A percentile compares a stretch with the other conserved stretches of the same genome.
phyloP scores from a whole-genome alignment of 1,140 invertebrate genomes.

The Achroia grisella region DNA sequence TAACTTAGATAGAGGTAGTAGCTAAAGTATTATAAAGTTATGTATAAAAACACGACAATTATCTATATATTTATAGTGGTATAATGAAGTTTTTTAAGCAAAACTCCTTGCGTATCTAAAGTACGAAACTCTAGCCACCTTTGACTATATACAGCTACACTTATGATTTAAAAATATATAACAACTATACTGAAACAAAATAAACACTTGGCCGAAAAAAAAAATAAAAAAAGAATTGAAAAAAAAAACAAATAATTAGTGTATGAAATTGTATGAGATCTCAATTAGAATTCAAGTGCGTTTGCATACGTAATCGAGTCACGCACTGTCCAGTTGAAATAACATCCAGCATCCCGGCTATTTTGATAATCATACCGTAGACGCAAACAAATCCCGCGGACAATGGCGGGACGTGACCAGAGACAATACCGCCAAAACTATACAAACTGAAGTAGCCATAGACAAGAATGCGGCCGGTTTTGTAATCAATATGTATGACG shows the following conservation, averaged over 20 bases:
- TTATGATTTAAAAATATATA: no score
- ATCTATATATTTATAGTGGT: no score
- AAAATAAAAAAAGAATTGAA: no score
- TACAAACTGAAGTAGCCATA: constrained; percentile 14
- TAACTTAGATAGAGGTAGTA: no score
- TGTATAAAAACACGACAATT: no score
- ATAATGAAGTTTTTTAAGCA: no score
- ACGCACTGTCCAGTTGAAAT: constrained; percentile 56
- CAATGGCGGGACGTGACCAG: constrained; percentile 30
- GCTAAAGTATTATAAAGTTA: no score
- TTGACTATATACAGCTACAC: no score
- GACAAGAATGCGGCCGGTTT: constrained; percentile 14
- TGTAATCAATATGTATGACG: constrained; percentile 2
- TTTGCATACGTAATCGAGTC: constrained; percentile 18
- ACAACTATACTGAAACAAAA: no score
- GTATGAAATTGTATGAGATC: constrained; percentile 12
- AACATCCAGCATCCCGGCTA: constrained; percentile 52
- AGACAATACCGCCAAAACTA: constrained; percentile 24
- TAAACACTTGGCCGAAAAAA: no score
- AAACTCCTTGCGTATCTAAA: no score
- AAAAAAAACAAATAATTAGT: constrained; percentile 3
- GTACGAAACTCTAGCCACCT: no score
- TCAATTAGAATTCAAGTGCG: constrained; percentile 37
- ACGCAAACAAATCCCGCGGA: constrained; percentile 21
- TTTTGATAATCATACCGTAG: constrained; percentile 33